A percentile compares a stretch with the other conserved stretches of the same genome.
Conservation (phyloP, 2,888 invertebrate species). For the Drosophila algonquin region DNA sequence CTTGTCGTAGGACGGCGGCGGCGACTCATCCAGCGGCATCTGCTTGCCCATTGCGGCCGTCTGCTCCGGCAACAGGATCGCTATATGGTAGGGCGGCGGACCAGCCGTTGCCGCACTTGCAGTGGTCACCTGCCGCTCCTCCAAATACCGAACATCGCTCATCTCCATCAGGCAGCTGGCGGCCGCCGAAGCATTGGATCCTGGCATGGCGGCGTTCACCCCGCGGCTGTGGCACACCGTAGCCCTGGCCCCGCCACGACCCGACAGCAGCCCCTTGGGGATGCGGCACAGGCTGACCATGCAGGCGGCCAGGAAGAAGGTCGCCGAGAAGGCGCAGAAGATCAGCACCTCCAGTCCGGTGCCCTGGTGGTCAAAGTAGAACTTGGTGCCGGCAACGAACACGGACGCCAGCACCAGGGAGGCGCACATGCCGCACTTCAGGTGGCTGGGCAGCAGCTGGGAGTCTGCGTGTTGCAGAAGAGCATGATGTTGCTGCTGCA, state of each 20-base stretch:
- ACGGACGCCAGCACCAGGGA: conserved; percentile 89
- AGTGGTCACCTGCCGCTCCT: conserved; percentile 52
- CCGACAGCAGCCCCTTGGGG: conserved; percentile 82
- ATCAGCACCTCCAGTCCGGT: conserved; percentile 87
- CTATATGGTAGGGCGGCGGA: conserved; percentile 93
- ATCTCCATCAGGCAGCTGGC: conserved; percentile 57
- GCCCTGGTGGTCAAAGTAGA: conserved; percentile 88
- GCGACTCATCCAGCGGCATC: conserved; percentile 85
- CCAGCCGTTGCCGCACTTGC: conserved; percentile 73
- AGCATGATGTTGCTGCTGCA: conserved; percentile 68
- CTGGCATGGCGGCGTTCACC: background rate
- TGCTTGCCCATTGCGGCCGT: conserved; percentile 69
- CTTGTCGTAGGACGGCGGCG: conserved; percentile 91
- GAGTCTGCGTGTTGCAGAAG: conserved; percentile 72
- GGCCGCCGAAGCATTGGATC: conserved; percentile 21
- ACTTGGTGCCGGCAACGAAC: conserved; percentile 89
- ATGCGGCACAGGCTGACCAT: conserved; percentile 87
- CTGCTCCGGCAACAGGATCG: conserved; percentile 88
- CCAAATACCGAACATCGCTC: conserved; percentile 62
- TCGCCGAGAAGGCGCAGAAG: conserved; percentile 87
- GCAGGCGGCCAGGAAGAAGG: conserved; percentile 87
- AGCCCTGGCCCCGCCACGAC: conserved; percentile 59
- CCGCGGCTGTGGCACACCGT: conserved; percentile 61
- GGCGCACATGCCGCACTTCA: conserved; percentile 89
- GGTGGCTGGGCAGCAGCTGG: conserved; percentile 84